Base-by-base conservation (phyloP, 2,113 vertebrate species). In the Bettongia penicillata region DNA sequence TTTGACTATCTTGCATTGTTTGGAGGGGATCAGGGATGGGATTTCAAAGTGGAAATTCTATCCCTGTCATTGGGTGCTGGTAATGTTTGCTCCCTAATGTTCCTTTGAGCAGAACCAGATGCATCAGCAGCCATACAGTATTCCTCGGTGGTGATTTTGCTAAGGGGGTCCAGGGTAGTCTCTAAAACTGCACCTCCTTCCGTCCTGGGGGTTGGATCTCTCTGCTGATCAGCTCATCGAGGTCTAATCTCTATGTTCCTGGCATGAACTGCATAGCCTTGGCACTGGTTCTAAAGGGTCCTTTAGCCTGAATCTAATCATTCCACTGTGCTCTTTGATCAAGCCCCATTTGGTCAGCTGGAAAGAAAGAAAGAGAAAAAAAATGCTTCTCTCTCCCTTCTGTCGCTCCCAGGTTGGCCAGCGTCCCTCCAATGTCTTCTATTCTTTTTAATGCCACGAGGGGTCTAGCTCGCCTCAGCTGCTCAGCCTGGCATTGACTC, bases 271-370 rank as follows among this genome's bases (percentile, higher is more conserved):
- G 19, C 28, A 91, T n/a, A 91, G 84, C 26, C 51, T 93, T 98
- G 96, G 96, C 97, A 77, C 48, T 0, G 52, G 90, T 96, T 97
- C 96, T 97, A 93, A 97, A 94, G 96, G 92, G 94, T n/a, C 25
- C n/a, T 91, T 96, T 37, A 89, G 90, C 49, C 49, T 16, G 1
- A 95, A 92, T 47, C 89, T 93, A 96, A 93, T 48, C 26, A 91
- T 96, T 61, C 93, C 93, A 49, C 25, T 1, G 31, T 90, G 55
- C 94, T 94, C 98, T 98, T 98, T 97, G 97, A 98, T 98, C 93
- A 96, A 84, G 90, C 92, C 93, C 43, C 31, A 3, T 91, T 89
- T 93, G 94, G 94, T 96, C 96, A 95, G 51, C 96, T 95, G 93
- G 92, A 92, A 93, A 43, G 37, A 8, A n/a, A 37, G 55, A 31